Evolutionary conservation across 2,888 invertebrate genomes (phyloP), one percentile per base, ranked within the genome.

Genomic region (Diplolepis rosae): DNA sequence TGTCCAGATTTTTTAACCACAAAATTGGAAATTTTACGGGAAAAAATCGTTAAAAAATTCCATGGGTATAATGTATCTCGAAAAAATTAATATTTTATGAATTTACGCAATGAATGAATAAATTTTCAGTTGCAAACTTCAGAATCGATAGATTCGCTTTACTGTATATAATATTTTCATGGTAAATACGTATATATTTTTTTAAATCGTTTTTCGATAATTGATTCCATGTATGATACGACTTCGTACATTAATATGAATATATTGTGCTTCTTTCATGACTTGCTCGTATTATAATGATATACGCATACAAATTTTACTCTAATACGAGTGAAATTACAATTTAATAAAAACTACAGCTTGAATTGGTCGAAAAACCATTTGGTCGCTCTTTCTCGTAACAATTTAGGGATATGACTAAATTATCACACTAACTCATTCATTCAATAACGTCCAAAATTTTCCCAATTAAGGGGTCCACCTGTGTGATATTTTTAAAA

Each of bases 151-250:
- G 15, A 54, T 9, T 35, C n/a, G n/a, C 22, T 61, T 56, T 56
- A 13, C 15, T 5, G 11, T 61, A 1, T 35, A 52, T 13, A 52
- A 28, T 28, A 52, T 28, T 28, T 52, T n/a, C n/a, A n/a, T n/a
- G n/a, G n/a, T n/a, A n/a, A n/a, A 13, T 61, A 61, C 56, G 35
- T 61, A 61, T 61, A 61, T 61, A 35, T 18, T 56, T 56, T 22
- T 39, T 4, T 24, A 39, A 24, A 61, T 61, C 56, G 24, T 35
- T 39, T 61, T 61, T n/a, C 39, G 39, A 61, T 13, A 61, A 39
- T 61, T 61, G 61, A 24, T 61, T 61, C 39, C 61, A 22, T 35
- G n/a, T 61, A 24, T 61, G 52, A 52, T 52, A 52, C 30, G 30
- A 28, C 15, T 27, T 24, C 35, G 6, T 35, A 24, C 9, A n/a